phyloP scores from a whole-genome alignment of 2,113 vertebrate species.

The Benitochromis conjunctus region DNA sequence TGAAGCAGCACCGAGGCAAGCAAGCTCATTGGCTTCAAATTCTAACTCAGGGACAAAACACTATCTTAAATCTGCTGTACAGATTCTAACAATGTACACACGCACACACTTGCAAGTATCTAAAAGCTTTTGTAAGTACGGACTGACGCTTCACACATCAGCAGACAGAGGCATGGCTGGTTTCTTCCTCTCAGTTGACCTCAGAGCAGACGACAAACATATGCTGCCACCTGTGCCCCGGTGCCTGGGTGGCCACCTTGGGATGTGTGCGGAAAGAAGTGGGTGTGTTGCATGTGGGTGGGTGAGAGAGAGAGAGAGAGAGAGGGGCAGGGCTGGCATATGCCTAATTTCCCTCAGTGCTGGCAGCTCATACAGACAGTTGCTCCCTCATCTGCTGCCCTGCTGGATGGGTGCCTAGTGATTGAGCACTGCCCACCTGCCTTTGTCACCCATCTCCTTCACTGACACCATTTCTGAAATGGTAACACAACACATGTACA shows the following conservation, averaged over 20 bases:
- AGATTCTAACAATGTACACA: neutral
- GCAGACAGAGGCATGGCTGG: neutral
- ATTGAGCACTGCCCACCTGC: slow-evolving; percentile 40
- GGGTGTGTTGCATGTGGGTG: neutral
- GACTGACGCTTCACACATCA: neutral
- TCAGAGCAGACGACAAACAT: slow-evolving; percentile 25
- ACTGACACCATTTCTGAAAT: slow-evolving; percentile 2
- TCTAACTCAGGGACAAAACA: neutral
- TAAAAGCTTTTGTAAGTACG: neutral
- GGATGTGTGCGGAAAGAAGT: neutral
- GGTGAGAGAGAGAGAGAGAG: neutral
- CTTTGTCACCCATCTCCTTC: neutral
- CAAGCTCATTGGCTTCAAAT: slow-evolving; percentile 18
- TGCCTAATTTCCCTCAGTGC: slow-evolving; percentile 43
- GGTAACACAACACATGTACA: neutral
- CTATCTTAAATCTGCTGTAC: neutral
- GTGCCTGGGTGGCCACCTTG: neutral
- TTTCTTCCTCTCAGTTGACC: neutral
- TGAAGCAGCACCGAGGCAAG: neutral
- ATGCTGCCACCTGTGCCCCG: slow-evolving; percentile 51
- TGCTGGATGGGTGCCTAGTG: slow-evolving; percentile 52
- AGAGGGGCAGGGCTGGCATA: slow-evolving; percentile 22
- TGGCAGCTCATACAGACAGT: slow-evolving; percentile 61
- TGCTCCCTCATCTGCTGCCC: slow-evolving; percentile 68
- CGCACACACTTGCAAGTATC: neutral